phyloP scores from a whole-genome alignment of 1,140 invertebrate genomes.

The Asobara japonica region DNA sequence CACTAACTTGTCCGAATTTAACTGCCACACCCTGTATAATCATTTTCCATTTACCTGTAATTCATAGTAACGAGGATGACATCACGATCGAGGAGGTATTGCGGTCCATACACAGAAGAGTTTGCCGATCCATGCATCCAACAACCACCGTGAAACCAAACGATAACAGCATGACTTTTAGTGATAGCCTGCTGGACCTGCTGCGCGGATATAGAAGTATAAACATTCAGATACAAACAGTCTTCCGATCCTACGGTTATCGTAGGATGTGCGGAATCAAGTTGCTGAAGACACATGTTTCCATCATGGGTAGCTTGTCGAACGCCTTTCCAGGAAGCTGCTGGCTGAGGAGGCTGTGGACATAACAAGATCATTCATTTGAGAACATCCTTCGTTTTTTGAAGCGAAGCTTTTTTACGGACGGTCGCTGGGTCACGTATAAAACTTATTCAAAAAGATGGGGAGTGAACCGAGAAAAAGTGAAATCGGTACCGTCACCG shows the following conservation, averaged over 20 bases:
- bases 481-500: too few species aligned
- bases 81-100: constrained; percentile 78
- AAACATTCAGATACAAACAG: constrained; percentile 88
- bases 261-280: constrained; percentile 71
- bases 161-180: constrained; percentile 72
- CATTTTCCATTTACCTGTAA: constrained; percentile 68
- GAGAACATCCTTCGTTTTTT: too few species aligned
- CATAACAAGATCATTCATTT: neutral
- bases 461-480: too few species aligned
- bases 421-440: too few species aligned
- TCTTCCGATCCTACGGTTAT: constrained; percentile 69
- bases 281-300: constrained; percentile 77
- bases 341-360: constrained; percentile 45
- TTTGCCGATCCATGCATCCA: constrained; percentile 75
- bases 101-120: constrained; percentile 72
- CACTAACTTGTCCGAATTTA: too few species aligned
- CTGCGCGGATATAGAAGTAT: constrained; percentile 70
- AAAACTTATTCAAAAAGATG: too few species aligned
- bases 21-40: too few species aligned
- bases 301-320: constrained; percentile 71
- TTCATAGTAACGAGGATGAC: constrained; percentile 82
- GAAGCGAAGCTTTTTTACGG: too few species aligned
- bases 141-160: constrained; percentile 82
- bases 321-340: constrained; percentile 70
- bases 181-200: neutral